Base-by-base conservation (phyloP, 2,113 vertebrate genomes). In the Siphamia tubifer region DNA sequence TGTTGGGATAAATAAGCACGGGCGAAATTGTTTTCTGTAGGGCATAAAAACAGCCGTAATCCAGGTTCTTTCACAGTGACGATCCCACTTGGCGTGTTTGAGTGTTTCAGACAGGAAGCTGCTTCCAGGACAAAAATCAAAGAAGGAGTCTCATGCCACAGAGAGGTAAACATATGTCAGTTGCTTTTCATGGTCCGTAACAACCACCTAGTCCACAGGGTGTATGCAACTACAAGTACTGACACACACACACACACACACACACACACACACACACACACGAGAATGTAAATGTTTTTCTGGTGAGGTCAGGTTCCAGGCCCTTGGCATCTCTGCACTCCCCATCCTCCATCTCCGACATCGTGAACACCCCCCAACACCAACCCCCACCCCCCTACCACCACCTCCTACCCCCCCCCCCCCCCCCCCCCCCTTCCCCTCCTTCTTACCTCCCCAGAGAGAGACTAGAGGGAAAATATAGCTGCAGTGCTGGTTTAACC, bases 401-500 rank as follows among this genome's bases (percentile, higher is more conserved):
- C 30, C 13, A 21, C 10, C 19, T 19, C 6, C 13, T 34, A 27
- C 35, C 36, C 69, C 81, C 81, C 81, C 17, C 32, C 15, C 5
- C 1, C n/a, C n/a, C n/a, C n/a, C n/a, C n/a, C n/a, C n/a, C 32
- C 15, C 5, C 1, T 34, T 36, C 9, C 31, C 55, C 30, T 11
- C 25, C 10, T 17, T 19, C 6, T 15, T 34, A 27, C 35, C 36
- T 72, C 81, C 81, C 81, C 17, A 35, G 76, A 70, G 83, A 71
- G 66, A 74, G 51, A 66, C 63, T 20, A 28, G 49, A 63, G 77
- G 77, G 64, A 81, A 79, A 87, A 85, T 83, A 77, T 66, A 72
- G 85, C 77, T 65, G 83, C 69, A 39, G 68, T 49, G 80, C 81
- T 82, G 74, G 62, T 90, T 89, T 87, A 86, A 92, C 84, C 84